These are phyloP conservation scores for Papilio helenus DNA, from an alignment of 1,140 invertebrate species.

Conservation along the genomic window DNA sequence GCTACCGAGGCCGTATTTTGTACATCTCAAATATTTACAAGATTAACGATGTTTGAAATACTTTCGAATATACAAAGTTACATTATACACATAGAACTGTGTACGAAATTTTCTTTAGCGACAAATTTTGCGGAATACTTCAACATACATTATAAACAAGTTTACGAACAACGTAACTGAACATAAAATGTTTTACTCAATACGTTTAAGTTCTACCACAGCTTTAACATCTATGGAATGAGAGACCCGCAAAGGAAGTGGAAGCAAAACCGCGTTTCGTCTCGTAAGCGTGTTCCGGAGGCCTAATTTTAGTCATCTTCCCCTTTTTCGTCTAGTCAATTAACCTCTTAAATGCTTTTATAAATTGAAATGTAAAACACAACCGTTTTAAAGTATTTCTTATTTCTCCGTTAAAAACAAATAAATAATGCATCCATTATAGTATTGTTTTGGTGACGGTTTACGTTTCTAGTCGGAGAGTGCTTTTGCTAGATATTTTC, in stretches of 20 bases:
- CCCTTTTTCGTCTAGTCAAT: too few relatives aligned
- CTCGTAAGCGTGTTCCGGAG: too few relatives aligned
- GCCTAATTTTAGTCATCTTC: too few relatives aligned
- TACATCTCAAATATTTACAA: slow-evolving; percentile 18
- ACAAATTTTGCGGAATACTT: not conserved
- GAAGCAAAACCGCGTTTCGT: too few relatives aligned
- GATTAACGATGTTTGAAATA: slow-evolving; percentile 35
- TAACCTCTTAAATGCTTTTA: too few relatives aligned
- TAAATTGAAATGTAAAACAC: not conserved
- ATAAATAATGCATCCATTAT: not conserved
- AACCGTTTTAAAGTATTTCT: not conserved
- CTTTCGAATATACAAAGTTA: slow-evolving; percentile 20
- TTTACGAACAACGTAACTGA: too few relatives aligned
- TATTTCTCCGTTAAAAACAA: not conserved
- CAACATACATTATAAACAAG: not conserved
- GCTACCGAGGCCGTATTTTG: not conserved
- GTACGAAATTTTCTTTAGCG: not conserved
- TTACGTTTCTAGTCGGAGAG: not conserved
- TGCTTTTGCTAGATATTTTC: not conserved
- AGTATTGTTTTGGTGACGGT: not conserved
- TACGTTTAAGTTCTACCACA: too few relatives aligned
- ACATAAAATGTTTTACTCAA: too few relatives aligned
- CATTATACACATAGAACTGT: not conserved
- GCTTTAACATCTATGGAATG: too few relatives aligned
- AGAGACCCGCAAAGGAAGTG: too few relatives aligned